A percentile compares a stretch with the other conserved stretches of the same genome.
Conservation (phyloP, 2,113 vertebrate genomes). For the Dascyllus trimaculatus region DNA sequence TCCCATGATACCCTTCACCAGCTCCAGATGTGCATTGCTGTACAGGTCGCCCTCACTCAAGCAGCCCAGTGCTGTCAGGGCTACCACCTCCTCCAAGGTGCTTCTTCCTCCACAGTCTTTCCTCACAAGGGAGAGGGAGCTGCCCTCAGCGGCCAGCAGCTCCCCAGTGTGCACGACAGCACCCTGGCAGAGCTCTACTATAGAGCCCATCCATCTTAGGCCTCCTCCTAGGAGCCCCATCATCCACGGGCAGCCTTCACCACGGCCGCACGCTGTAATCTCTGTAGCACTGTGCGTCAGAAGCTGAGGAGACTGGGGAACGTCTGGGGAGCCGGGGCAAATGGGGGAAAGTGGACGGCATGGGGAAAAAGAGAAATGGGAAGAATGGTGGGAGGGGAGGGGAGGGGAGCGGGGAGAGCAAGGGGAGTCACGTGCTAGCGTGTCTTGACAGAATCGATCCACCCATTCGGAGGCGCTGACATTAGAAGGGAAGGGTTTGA, state of each 20-base stretch:
- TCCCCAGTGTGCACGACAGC: slow-evolving; percentile 60
- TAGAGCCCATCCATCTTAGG: slow-evolving; percentile 45
- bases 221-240: slow-evolving; percentile 57
- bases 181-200: slow-evolving; percentile 62
- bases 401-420: slow-evolving; percentile 35
- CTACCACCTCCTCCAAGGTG: slow-evolving; percentile 54
- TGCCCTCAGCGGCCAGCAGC: slow-evolving; percentile 55
- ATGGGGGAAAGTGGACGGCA: slow-evolving; percentile 22
- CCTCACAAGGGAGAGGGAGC: slow-evolving; percentile 57
- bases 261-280: slow-evolving; percentile 41
- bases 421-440: background rate
- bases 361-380: slow-evolving; percentile 22
- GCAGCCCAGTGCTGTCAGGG: slow-evolving; percentile 5
- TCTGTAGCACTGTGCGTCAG: background rate
- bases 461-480: slow-evolving; percentile 34
- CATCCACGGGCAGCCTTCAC: slow-evolving; percentile 68
- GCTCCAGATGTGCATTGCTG: slow-evolving; percentile 44
- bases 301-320: slow-evolving; percentile 24
- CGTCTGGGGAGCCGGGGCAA: slow-evolving; percentile 31
- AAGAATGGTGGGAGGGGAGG: slow-evolving; percentile 21
- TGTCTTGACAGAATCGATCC: slow-evolving; percentile 28
- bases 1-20: slow-evolving; percentile 67
- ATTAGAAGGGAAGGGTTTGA: slow-evolving; percentile 26
- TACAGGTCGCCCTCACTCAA: slow-evolving; percentile 21
- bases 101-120: slow-evolving; percentile 42